Evolutionary conservation across 2,888 invertebrate genomes (phyloP).

Genomic region (Ptilodon capucinus): DNA sequence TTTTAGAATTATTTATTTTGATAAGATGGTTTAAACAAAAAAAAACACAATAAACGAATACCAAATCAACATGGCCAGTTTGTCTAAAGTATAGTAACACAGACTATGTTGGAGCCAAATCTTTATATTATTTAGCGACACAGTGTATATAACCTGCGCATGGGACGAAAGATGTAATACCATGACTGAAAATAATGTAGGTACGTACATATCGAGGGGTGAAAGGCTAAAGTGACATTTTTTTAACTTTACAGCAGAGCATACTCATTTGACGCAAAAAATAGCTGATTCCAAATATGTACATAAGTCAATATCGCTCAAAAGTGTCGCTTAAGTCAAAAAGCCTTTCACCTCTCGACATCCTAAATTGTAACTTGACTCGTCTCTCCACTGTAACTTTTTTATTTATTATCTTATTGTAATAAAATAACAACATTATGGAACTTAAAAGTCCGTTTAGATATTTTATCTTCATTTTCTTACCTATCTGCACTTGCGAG

Average conservation of each 20-base stretch:
- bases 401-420: neutral
- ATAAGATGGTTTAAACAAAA: slow-evolving; percentile 23
- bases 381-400: neutral
- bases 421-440: too few relatives aligned
- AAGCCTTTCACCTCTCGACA: too few relatives aligned
- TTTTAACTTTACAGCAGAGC: too few relatives aligned
- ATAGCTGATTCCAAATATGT: too few relatives aligned
- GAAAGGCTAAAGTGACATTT: too few relatives aligned
- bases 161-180: slow-evolving; percentile 10
- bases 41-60: slow-evolving; percentile 39
- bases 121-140: slow-evolving; percentile 33
- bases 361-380: neutral
- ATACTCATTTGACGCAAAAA: too few relatives aligned
- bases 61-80: slow-evolving; percentile 72
- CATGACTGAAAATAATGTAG: slow-evolving; percentile 16
- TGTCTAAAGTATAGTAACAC: slow-evolving; percentile 38
- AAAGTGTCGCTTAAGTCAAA: too few relatives aligned
- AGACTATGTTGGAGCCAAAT: slow-evolving; percentile 35
- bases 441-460: too few relatives aligned
- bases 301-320: too few relatives aligned
- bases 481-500: too few relatives aligned
- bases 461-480: too few relatives aligned
- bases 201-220: neutral
- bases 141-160: slow-evolving; percentile 34
- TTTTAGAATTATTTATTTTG: slow-evolving; percentile 28